Conservation (phyloP, 2,113 vertebrate genomes). For the Meles meles region DNA sequence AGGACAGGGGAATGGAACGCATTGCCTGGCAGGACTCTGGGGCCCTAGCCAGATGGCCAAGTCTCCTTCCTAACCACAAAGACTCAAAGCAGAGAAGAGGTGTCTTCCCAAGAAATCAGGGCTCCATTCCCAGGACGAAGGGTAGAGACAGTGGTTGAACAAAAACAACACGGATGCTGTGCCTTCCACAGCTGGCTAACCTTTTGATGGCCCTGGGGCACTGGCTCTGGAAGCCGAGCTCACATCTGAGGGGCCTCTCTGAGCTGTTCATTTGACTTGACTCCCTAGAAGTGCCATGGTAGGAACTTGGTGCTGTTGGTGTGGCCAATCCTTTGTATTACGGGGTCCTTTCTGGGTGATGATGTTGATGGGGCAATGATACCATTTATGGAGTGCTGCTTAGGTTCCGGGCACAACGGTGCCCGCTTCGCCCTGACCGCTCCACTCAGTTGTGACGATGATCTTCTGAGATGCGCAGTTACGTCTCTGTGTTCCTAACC, state of each 20-base stretch:
- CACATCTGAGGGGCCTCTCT: background rate
- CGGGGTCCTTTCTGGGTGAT: background rate
- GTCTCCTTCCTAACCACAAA: background rate
- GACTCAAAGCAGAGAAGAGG: background rate
- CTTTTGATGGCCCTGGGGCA: too few relatives aligned
- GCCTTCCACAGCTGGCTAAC: too few relatives aligned
- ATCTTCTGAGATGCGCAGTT: background rate
- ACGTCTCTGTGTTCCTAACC: background rate
- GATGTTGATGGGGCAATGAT: too few relatives aligned
- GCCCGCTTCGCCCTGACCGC: background rate
- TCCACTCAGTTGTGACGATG: background rate
- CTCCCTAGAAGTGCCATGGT: background rate
- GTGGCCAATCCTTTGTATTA: background rate
- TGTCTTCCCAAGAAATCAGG: too few relatives aligned
- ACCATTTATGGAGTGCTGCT: background rate
- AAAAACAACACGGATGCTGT: background rate
- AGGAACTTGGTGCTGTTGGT: background rate
- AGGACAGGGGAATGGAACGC: background rate
- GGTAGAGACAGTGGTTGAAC: fast-evolving
- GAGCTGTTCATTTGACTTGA: background rate
- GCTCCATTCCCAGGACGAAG: background rate
- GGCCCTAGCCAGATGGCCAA: background rate
- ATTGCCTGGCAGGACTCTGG: too few relatives aligned
- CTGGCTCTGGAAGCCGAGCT: background rate
- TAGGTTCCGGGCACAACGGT: fast-evolving